Percentiles rank a stretch among this genome's conserved stretches.
These are phyloP conservation scores for Dione juno DNA, from an alignment of 2,888 invertebrate genomes.

Conservation along the genomic window DNA sequence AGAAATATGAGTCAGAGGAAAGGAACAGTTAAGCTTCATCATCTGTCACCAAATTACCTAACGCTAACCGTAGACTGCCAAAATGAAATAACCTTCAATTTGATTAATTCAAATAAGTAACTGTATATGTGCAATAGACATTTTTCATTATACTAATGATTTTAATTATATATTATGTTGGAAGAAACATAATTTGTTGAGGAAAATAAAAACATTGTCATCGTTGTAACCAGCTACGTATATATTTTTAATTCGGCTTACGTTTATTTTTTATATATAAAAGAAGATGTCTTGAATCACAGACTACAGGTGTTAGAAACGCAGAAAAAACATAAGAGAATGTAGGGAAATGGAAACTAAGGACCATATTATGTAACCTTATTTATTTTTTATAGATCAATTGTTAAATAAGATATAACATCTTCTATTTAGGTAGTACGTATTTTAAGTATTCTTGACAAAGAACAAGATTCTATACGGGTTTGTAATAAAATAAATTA, in stretches of 20 bases:
- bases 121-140: not conserved
- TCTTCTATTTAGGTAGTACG: not conserved
- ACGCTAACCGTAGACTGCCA: slow-evolving; percentile 44
- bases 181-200: not conserved
- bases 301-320: not conserved
- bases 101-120: slow-evolving; percentile 36
- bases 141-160: not conserved
- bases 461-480: no score
- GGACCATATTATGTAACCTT: not conserved
- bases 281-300: not conserved
- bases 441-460: no score
- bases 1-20: slow-evolving; percentile 69
- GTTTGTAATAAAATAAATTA: no score
- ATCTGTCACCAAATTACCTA: slow-evolving; percentile 61
- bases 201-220: not conserved
- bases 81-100: slow-evolving; percentile 43
- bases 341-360: slow-evolving; percentile 12
- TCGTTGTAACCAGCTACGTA: not conserved
- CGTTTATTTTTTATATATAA: not conserved
- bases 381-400: slow-evolving; percentile 3
- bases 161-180: not conserved
- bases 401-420: slow-evolving; percentile 2
- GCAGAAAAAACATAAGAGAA: no score
- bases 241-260: not conserved
- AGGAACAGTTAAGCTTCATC: slow-evolving; percentile 69